Conservation (phyloP, 2,113 vertebrate genomes). For the Prinia subflava region DNA sequence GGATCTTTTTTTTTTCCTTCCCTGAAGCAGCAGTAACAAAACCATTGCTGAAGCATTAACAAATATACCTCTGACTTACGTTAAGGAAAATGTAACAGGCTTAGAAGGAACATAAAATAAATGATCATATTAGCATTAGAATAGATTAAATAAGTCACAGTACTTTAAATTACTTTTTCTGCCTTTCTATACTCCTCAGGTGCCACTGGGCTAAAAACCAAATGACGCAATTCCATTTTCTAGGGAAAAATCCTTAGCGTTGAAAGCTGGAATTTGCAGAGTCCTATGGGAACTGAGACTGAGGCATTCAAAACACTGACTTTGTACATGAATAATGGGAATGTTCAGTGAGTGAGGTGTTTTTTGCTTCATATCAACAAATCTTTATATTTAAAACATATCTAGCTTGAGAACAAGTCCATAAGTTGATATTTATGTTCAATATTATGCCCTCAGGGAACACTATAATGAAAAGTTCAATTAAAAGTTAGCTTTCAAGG, state of each 20-base stretch:
- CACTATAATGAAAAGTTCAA: background rate
- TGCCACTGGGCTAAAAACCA: background rate
- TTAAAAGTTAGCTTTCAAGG: background rate
- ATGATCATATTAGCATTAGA: conserved; percentile 33
- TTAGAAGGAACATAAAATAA: conserved; percentile 50
- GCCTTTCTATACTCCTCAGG: background rate
- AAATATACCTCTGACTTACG: background rate
- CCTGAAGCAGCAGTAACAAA: background rate
- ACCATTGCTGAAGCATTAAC: background rate
- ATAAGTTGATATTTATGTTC: background rate
- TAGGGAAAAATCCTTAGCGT: background rate
- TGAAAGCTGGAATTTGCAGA: background rate
- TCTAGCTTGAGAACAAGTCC: background rate
- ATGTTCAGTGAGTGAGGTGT: background rate
- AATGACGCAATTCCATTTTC: background rate
- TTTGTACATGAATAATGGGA: background rate
- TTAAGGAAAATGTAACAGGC: background rate
- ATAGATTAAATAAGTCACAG: conserved; percentile 53
- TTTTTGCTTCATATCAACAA: background rate
- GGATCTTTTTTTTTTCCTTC: background rate
- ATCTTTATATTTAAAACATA: background rate
- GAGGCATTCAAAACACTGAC: background rate
- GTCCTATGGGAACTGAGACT: background rate
- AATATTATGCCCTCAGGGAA: background rate
- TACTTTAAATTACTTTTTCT: conserved; percentile 47